Evolutionary conservation across 30 jellyfish, hydroid and myxozoan species (phyloP).

Genomic region (Sanderia malayensis): DNA sequence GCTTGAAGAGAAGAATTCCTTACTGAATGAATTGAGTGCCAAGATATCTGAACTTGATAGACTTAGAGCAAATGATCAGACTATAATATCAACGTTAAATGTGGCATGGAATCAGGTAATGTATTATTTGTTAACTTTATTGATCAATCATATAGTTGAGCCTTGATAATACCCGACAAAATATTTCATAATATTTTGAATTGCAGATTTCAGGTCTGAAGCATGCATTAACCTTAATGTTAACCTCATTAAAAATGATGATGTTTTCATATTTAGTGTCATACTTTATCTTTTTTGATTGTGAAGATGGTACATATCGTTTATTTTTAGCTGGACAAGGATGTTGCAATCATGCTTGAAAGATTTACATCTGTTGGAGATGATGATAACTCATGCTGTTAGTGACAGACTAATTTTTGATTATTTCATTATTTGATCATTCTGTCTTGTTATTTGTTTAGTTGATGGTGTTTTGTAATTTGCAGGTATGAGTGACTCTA

Average conservation of each 20-base stretch:
- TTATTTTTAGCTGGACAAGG: conserved; percentile 78
- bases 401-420: conserved; percentile 10
- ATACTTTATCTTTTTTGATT: too few relatives aligned
- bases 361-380: conserved; percentile 69
- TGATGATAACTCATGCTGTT: conserved; percentile 61
- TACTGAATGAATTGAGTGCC: conserved; percentile 77
- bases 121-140: too few relatives aligned
- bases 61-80: conserved; percentile 87
- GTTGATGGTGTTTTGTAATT: background rate
- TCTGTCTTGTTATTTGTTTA: background rate
- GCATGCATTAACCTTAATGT: too few relatives aligned
- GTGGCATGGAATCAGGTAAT: conserved; percentile 97
- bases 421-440: background rate
- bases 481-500: conserved; percentile 79
- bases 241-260: too few relatives aligned
- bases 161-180: too few relatives aligned
- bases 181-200: too few relatives aligned
- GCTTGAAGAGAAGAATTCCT: conserved; percentile 82
- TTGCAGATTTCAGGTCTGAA: too few relatives aligned
- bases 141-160: too few relatives aligned
- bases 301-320: too few relatives aligned
- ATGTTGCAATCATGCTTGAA: conserved; percentile 70
- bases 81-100: conserved; percentile 83
- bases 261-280: too few relatives aligned
- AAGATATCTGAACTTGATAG: conserved; percentile 80